Conservation (phyloP, 2,113 vertebrate species). For the Lutjanus erythropterus region DNA sequence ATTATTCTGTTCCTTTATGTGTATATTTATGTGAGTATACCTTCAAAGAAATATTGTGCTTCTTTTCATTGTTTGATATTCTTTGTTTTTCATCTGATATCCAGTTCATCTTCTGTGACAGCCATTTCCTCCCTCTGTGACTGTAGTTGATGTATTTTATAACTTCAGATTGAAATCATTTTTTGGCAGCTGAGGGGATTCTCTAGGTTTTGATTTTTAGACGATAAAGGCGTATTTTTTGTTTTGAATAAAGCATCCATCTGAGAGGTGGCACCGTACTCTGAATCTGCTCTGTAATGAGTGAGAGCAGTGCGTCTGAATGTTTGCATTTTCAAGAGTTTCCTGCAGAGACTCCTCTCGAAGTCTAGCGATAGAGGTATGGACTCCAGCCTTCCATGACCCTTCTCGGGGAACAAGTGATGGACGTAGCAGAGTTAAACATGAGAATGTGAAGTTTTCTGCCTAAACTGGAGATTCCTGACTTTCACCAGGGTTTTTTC, state of each 20-base stretch:
- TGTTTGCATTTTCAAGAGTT: not conserved
- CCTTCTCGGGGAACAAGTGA: not conserved
- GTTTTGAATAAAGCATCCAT: not conserved
- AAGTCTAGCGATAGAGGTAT: not conserved
- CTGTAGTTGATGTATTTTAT: not conserved
- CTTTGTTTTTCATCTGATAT: conserved; percentile 22
- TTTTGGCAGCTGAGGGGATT: not conserved
- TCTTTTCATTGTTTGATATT: not conserved
- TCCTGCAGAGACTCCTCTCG: not conserved
- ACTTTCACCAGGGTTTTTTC: no score
- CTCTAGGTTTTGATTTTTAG: not conserved
- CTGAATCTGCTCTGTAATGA: not conserved
- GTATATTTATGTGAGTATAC: not conserved
- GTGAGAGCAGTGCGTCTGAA: not conserved
- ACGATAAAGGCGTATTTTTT: not conserved
- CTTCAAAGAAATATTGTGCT: not conserved
- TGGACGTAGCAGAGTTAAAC: not conserved
- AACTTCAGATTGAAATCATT: conserved; percentile 5
- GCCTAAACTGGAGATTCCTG: no score
- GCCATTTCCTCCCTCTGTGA: not conserved
- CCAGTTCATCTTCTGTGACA: conserved; percentile 26
- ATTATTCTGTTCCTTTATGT: not conserved
- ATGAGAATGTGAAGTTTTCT: not conserved
- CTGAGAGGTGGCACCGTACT: not conserved
- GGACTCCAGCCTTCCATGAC: not conserved